phyloP scores from a whole-genome alignment of 2,888 invertebrate species.

The Drosophila borborema region DNA sequence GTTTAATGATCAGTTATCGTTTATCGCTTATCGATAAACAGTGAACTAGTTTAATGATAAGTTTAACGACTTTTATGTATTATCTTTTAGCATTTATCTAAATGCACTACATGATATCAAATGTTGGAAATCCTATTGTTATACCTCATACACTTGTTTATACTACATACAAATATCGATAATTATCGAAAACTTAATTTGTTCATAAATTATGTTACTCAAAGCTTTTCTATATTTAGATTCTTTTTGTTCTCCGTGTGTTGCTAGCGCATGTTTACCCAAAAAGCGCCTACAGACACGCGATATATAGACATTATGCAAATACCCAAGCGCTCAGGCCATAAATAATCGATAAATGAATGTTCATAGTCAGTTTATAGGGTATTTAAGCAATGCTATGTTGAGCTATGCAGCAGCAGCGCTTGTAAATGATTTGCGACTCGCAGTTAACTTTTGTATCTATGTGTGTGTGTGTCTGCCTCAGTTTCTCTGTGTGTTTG shows the following conservation, averaged over 20 bases:
- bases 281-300: not conserved
- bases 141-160: not conserved
- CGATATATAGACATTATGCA: constrained; percentile 1
- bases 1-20: not conserved
- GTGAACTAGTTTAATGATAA: not conserved
- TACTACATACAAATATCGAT: not conserved
- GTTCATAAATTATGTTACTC: not conserved
- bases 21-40: constrained; percentile 4
- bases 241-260: not conserved
- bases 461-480: not conserved
- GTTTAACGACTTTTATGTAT: too few species aligned
- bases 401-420: not conserved
- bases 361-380: constrained; percentile 4
- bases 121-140: not conserved
- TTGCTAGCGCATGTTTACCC: not conserved
- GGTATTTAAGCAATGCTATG: constrained; percentile 25
- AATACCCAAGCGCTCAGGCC: not conserved
- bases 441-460: constrained; percentile 39
- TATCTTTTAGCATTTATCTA: not conserved
- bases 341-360: constrained; percentile 17
- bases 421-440: constrained; percentile 39
- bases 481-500: not conserved
- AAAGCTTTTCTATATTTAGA: constrained; percentile 1
- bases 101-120: not conserved
- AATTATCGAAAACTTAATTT: not conserved